Conservation (phyloP, 2,888 invertebrate genomes). For the Punctoribates punctum region DNA sequence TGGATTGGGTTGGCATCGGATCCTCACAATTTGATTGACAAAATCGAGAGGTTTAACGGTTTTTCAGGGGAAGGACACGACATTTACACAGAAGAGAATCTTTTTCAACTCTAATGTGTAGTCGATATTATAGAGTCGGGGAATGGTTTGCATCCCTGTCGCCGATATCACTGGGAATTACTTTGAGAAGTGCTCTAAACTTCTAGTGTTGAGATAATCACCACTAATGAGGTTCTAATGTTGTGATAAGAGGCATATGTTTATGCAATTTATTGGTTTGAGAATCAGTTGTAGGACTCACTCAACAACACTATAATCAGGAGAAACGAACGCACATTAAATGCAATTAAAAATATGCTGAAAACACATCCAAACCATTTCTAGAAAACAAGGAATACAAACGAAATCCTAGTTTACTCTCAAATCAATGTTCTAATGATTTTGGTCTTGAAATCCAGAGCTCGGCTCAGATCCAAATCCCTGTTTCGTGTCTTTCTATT, state of each 20-base stretch:
- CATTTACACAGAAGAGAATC: no score
- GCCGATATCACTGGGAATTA: neutral
- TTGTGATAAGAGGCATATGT: constrained; percentile 15
- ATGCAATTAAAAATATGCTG: constrained; percentile 35
- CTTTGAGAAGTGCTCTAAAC: neutral
- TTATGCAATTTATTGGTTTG: constrained; percentile 9
- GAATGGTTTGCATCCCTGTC: neutral
- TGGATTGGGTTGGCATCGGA: no score
- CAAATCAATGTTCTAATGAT: neutral
- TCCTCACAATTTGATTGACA: no score
- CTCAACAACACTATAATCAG: constrained; percentile 3
- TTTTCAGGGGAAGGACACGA: no score
- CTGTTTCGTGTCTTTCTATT: neutral
- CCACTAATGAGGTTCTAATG: constrained; percentile 30
- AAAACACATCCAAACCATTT: constrained; percentile 1
- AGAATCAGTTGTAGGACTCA: neutral
- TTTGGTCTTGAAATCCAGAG: neutral
- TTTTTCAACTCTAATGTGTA: no score
- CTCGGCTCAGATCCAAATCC: no score
- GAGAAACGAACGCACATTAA: constrained; percentile 11
- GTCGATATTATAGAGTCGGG: neutral
- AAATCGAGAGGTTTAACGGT: no score
- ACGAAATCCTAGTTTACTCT: neutral
- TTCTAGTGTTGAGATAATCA: constrained; percentile 15
- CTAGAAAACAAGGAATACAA: neutral